Base-by-base conservation (phyloP, 2,113 vertebrate genomes). In the Thunnus maccoyii region DNA sequence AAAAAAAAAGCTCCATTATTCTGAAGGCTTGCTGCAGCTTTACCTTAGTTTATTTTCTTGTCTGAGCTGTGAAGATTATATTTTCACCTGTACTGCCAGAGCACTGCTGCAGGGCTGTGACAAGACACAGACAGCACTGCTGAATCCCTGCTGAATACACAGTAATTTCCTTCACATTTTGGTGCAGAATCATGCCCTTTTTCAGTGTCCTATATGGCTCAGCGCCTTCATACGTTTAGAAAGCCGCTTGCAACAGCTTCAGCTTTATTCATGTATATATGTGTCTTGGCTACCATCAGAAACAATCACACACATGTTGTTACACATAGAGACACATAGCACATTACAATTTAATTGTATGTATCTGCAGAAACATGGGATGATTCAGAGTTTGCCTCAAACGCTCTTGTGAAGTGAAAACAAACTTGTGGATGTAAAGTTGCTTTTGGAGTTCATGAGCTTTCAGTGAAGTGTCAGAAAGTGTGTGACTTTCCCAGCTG, bases 31-130 rank as follows among this genome's bases (percentile, higher is more conserved):
- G 27, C 4, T 30, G 27, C 27, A 8, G 36, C 36, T 41, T 8
- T 9, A 41, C 8, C 36, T 41, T 9, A 41, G 36, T 41, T 41
- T 41, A 41, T 56, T 57, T 32, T 70, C 51, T 22, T 50, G 18
- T 27, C 65, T 48, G 15, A 47, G 57, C 44, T 55, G 47, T 30
- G 82, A 56, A 63, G 41, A 46, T 80, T 83, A 80, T 68, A 58
- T 58, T 72, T 72, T 57, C 76, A 76, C 68, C 76, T 76, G 58
- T 22, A 22, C 9, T 46, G 18, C 61, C 18, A 5, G 14, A 32
- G 32, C 10, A 5, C 32, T 68, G 75, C 56, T 68, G 66, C 71
- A 56, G 65, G 69, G 55, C 65, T 47, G 60, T 62, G 76, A 73
- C 68, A 71, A 22, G 61, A 63, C 36, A 41, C 36, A 41, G 7